Percentiles rank a stretch among this genome's conserved stretches.
phyloP scores from a whole-genome alignment of 2,113 vertebrate genomes.

The Paracanthobrama guichenoti region DNA sequence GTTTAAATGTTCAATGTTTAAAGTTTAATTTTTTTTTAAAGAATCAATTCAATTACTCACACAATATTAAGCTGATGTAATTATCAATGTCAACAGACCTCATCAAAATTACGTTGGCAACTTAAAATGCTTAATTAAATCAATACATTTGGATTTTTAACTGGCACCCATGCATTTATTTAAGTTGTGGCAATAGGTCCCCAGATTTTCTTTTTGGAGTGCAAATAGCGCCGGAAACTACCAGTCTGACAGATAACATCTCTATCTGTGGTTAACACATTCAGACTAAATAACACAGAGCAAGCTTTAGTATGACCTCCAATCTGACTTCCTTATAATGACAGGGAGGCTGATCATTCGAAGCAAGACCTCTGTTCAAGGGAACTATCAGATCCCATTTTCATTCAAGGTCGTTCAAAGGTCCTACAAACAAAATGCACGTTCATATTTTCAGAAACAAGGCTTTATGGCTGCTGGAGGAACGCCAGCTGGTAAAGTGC shows the following conservation, averaged over 20 bases:
- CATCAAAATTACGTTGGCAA: no score
- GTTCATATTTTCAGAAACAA: neutral
- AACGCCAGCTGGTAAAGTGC: neutral
- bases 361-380: neutral
- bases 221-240: neutral
- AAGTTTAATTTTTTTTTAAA: no score
- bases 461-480: neutral
- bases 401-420: slow-evolving; percentile 2
- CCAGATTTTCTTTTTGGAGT: no score
- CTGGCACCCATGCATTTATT: no score
- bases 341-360: neutral
- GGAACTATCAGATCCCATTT: neutral
- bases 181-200: no score
- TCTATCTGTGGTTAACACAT: neutral
- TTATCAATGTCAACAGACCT: no score
- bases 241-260: neutral
- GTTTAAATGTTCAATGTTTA: no score
- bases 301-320: neutral
- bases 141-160: no score
- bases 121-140: no score
- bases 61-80: no score
- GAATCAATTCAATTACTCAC: no score
- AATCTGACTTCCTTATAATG: neutral
- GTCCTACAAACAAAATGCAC: neutral
- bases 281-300: neutral